Evolutionary conservation across 2,797 vertebrate species (phyloP).

Genomic region (Artibeus lituratus): DNA sequence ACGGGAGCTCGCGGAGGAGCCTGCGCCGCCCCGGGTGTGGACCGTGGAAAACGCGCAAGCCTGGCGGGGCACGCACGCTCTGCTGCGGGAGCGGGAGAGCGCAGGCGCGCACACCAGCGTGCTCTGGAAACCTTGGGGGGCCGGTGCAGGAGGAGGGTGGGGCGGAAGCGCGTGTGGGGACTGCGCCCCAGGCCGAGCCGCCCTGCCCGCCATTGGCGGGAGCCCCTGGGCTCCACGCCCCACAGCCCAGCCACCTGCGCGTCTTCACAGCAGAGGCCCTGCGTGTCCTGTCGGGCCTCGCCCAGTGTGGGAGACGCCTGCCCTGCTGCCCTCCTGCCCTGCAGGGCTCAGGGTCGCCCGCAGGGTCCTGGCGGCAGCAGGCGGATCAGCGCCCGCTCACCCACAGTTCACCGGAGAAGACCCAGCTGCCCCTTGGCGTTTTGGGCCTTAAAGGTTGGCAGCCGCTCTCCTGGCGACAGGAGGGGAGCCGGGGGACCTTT

Average conservation of each 20-base stretch:
- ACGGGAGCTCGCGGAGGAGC: neutral
- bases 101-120: rapidly evolving
- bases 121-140: neutral
- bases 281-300: too few relatives aligned
- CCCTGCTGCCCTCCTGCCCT: too few relatives aligned
- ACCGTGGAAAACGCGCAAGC: neutral
- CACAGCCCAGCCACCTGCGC: neutral
- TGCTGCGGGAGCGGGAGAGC: neutral
- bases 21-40: too few relatives aligned
- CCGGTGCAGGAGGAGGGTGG: neutral
- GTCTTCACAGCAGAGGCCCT: neutral
- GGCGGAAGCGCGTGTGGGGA: neutral
- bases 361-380: neutral
- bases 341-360: neutral
- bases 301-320: neutral
- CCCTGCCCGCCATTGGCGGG: neutral
- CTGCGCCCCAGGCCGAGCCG: too few relatives aligned
- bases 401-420: neutral
- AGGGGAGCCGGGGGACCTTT: neutral
- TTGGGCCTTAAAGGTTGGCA: neutral
- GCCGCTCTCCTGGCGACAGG: neutral
- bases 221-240: neutral
- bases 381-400: rapidly evolving
- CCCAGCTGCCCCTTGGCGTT: too few relatives aligned
- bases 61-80: too few relatives aligned